Evolutionary conservation across 2,113 vertebrate species (phyloP), one percentile per base, ranked within the genome.

Genomic region (Chionodraco myersi): DNA sequence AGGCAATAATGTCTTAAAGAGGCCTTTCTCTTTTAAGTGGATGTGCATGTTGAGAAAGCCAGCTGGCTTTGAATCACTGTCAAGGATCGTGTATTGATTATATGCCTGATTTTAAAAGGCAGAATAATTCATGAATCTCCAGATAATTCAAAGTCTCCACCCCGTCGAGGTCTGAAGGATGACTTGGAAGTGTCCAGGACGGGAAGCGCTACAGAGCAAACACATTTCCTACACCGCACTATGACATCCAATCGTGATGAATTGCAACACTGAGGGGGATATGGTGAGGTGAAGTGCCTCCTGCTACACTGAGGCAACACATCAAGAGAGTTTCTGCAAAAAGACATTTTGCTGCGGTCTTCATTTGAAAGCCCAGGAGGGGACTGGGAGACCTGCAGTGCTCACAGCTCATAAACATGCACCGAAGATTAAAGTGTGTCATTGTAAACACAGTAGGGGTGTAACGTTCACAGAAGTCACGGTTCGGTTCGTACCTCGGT

Each of bases 261-360:
- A 80, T 15, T 13, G 36, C 48, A 76, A 44, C 80, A 71, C 61
- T 13, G 60, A 48, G 41, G n/a, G 49, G 41, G 60, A 75, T 81
- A 67, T 23, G 52, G 56, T 63, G 69, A 85, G 47, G 59, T 44
- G 60, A 78, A 54, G 13, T 45, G 44, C n/a, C 6, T 58, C 68
- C 65, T 76, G 49, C 60, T 66, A 71, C 26, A 45, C 36, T n/a
- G 70, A 69, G 57, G 73, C 41, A 68, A 75, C 60, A 65, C 77
- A 79, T 72, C 30, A 47, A 67, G 73, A 45, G 62, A 41, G 65
- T 69, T 56, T 71, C 69, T 79, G 69, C 58, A 41, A 44, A 59
- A 72, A 74, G 26, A 70, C 53, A 56, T 65, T 82, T 86, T 84
- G 79, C 89, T 85, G 88, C 78, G 72, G 79, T 91, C 88, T 80